Base-by-base conservation (phyloP, 92 coral and sea anemone species). In the Paramuricea clavata region DNA sequence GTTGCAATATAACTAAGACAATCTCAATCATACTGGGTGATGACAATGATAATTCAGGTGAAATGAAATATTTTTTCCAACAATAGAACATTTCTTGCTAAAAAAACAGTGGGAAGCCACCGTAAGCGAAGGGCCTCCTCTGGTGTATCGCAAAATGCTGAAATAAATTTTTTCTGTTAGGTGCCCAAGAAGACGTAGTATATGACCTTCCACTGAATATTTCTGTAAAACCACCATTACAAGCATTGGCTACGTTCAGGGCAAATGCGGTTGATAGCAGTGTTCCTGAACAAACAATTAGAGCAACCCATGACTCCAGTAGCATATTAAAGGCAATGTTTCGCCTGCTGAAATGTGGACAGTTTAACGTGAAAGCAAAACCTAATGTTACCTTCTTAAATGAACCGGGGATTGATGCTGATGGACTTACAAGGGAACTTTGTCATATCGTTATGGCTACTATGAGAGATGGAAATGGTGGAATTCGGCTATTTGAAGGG, bases 351-450 rank as follows among this genome's bases (percentile, higher is more conserved):
- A 85, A 85, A 50, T 59, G 21, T 30, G 59, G 82, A 3, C 36
- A 85, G 19, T 59, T 85, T 21, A 74, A 74, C 34, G 44, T 85
- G 23, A 19, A 56, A 68, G 88, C 88, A 74, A 85, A 64, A 74
- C 88, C 88, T 16, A 47, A 74, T 36, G 88, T 85, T 56, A 34
- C 32, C 1, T 85, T 85, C 47, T 32, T 60, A 12, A 15, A 74
- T 85, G 88, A 85, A 54, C 74, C 62, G 32, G 88, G 83, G 19
- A 74, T 85, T 49, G 88, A 84, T 84, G 88, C 86, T 1, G 79
- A 81, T 3, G 86, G 86, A n/a, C 81, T 81, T 11, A 68, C 86
- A 9, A 82, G 86, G 31, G 86, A 82, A 33, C 62, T 82, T 2
- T 82, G 86, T 33, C 86, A 68, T 52, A 82, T 82, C 80, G 71